A percentile compares a stretch with the other conserved stretches of the same genome.
Evolutionary conservation across 2,113 vertebrate genomes (phyloP).

Genomic region (Crotophaga sulcirostris): DNA sequence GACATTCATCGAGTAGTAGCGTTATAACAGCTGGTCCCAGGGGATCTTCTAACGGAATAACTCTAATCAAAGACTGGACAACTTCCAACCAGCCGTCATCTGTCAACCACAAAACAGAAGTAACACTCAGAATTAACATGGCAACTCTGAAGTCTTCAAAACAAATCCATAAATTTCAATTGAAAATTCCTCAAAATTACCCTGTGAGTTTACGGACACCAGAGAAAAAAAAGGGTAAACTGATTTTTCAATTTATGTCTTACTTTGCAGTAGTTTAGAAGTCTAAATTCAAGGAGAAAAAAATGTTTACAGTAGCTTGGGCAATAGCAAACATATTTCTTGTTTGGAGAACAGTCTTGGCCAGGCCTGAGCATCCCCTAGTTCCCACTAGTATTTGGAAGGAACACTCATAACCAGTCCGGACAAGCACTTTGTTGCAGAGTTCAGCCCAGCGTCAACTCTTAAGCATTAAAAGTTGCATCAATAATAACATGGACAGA

Average conservation of each 20-base stretch:
- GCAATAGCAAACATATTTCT: background rate
- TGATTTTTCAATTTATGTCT: background rate
- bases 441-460: background rate
- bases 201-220: background rate
- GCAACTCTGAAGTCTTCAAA: background rate
- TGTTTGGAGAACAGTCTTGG: background rate
- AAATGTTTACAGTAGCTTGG: background rate
- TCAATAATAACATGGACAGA: background rate
- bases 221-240: background rate
- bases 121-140: background rate
- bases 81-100: constrained; percentile 99
- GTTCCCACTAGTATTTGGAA: background rate
- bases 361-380: background rate
- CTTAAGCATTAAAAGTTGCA: background rate
- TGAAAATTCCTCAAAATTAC: background rate
- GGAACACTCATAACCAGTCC: background rate
- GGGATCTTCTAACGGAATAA: constrained; percentile 97
- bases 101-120: constrained; percentile 73
- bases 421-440: background rate
- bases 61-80: constrained; percentile 96
- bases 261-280: background rate
- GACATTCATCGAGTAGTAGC: constrained; percentile 94
- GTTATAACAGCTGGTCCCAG: constrained; percentile 98
- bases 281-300: background rate
- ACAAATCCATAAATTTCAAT: background rate